phyloP scores from a whole-genome alignment of 2,888 invertebrate genomes.

The Nasonia oneida region DNA sequence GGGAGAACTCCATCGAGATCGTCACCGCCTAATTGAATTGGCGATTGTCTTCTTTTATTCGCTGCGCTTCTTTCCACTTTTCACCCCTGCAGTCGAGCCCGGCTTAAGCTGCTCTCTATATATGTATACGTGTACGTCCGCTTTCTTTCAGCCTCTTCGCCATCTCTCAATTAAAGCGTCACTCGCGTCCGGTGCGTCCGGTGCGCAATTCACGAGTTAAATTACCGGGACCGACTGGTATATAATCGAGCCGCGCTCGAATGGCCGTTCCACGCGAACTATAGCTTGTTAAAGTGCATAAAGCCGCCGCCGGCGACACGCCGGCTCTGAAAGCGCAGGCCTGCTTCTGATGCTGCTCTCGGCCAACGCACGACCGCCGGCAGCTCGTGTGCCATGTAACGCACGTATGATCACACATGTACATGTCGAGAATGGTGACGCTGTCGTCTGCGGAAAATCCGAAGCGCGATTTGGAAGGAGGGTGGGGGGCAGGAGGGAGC shows the following conservation, averaged over 20 bases:
- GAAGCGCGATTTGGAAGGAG: background rate
- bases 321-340: background rate
- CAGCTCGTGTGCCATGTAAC: slow-evolving; percentile 2
- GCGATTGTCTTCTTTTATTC: slow-evolving; percentile 48
- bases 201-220: slow-evolving; percentile 12
- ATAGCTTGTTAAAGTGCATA: slow-evolving; percentile 22
- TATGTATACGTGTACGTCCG: background rate
- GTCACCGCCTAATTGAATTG: slow-evolving; percentile 25
- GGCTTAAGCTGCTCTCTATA: background rate
- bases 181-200: background rate
- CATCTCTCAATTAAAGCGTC: slow-evolving; percentile 24
- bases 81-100: background rate
- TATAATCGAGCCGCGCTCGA: slow-evolving; percentile 26
- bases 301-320: background rate
- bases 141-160: slow-evolving; percentile 13
- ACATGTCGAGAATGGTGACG: slow-evolving; percentile 19
- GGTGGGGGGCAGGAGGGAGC: background rate
- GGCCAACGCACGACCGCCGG: background rate
- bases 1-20: slow-evolving; percentile 18
- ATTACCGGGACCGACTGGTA: slow-evolving; percentile 3
- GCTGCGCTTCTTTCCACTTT: slow-evolving; percentile 19
- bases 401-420: slow-evolving; percentile 18
- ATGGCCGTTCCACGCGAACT: slow-evolving; percentile 12
- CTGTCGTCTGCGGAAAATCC: slow-evolving; percentile 14
- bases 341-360: background rate